Evolutionary conservation across 2,113 vertebrate genomes (phyloP), one percentile per base, ranked within the genome.

Genomic region (Equus przewalskii): DNA sequence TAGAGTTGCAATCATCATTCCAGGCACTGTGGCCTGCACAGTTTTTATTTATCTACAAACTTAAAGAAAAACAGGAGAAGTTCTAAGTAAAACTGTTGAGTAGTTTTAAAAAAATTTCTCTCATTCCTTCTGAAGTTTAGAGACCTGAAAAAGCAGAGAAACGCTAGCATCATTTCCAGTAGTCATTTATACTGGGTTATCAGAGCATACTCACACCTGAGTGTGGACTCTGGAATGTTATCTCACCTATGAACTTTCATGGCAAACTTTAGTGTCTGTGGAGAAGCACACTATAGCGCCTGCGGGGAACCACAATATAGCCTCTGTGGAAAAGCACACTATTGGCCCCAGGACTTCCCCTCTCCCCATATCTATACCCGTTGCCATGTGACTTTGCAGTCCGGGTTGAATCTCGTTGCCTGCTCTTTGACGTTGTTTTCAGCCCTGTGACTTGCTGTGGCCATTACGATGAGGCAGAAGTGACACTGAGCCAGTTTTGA

Each of bases 1-100:
- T 75, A 80, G 13, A 26, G 10, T 11, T 75, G 46, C 13, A 24
- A 62, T 86, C 12, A 89, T 30, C 33, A 92, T 46, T 73, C 44
- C 12, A 82, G 36, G 73, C 49, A 36, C 21, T 56, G 10, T 60
- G 26, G 44, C 41, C 72, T 84, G 7, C 49, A 65, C 2, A 58
- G 44, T 73, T 89, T 62, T 90, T 78, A 93, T 79, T 92, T 89
- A 64, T 26, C 54, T 51, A 85, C 18, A 90, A 65, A 89, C 1
- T 65, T 92, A 49, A 94, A 92, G n/a, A 89, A 21, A 84, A 87
- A 75, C 0, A 96, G 70, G 36, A 80, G 12, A 22, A 87, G 13
- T 5, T 44, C 67, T 81, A 49, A 75, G 65, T 51, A 81, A 75
- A 79, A 92, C 33, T 69, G n/a, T 26, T 72, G 58, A 75, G 28